phyloP scores from a whole-genome alignment of 2,113 vertebrate genomes.

The Sterrhoptilus dennistouni region DNA sequence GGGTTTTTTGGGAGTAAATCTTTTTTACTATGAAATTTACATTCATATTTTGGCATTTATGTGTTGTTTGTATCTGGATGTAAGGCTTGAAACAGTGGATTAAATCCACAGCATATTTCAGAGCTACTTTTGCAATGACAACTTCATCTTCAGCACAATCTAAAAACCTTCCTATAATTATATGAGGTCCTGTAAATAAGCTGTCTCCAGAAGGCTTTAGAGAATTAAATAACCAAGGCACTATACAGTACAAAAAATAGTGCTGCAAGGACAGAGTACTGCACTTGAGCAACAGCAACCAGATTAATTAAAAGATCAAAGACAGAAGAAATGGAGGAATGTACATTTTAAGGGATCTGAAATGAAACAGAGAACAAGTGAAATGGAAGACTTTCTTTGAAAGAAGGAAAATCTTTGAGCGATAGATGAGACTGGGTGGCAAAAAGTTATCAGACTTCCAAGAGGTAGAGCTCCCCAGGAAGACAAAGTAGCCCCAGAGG shows the following conservation, averaged over 20 bases:
- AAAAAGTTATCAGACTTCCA: background rate
- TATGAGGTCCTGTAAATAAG: conserved; percentile 18
- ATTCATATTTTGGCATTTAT: background rate
- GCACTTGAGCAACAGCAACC: background rate
- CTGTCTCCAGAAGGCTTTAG: background rate
- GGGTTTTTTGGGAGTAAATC: background rate
- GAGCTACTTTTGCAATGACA: background rate
- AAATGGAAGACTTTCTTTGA: background rate
- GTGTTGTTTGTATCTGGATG: background rate
- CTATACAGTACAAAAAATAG: background rate
- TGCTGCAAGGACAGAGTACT: background rate
- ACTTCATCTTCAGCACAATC: background rate
- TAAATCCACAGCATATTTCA: background rate
- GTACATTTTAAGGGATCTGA: background rate
- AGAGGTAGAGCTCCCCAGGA: rapidly evolving
- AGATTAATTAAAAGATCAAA: conserved; percentile 39
- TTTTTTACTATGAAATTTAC: background rate
- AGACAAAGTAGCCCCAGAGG: background rate
- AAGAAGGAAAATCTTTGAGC: background rate
- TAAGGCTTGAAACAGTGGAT: background rate
- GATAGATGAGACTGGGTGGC: background rate
- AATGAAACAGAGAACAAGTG: background rate
- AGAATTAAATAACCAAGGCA: background rate
- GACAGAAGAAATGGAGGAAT: background rate
- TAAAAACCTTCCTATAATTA: conserved; percentile 12